These are phyloP conservation scores for Lithophane leautieri DNA, from an alignment of 2,888 invertebrate species.

Conservation along the genomic window DNA sequence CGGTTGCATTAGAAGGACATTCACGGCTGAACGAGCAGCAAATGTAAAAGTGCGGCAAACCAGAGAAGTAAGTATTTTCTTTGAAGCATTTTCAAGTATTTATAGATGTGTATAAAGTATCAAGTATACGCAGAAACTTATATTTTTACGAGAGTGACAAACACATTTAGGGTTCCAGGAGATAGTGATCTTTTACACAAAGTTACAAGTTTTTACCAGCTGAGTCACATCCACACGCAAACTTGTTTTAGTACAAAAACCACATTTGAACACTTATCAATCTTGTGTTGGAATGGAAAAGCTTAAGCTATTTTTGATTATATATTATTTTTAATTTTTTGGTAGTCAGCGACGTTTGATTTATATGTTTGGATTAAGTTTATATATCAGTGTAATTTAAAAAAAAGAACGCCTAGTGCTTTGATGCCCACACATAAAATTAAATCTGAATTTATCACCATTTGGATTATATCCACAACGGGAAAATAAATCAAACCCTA, in stretches of 20 bases:
- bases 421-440: neutral
- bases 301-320: too few relatives aligned
- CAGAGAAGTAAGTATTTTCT: slow-evolving; percentile 42
- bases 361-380: too few relatives aligned
- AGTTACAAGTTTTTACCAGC: slow-evolving; percentile 47
- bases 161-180: slow-evolving; percentile 42
- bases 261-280: slow-evolving; percentile 28
- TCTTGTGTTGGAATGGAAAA: slow-evolving; percentile 25
- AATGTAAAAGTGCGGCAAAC: slow-evolving; percentile 56
- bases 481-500: neutral
- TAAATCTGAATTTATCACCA: slow-evolving; percentile 55
- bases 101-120: slow-evolving; percentile 42
- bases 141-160: slow-evolving; percentile 49
- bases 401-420: neutral
- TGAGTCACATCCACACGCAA: slow-evolving; percentile 43
- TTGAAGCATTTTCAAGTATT: slow-evolving; percentile 45
- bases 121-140: slow-evolving; percentile 39
- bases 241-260: slow-evolving; percentile 37
- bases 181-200: slow-evolving; percentile 50
- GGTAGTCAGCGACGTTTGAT: neutral
- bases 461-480: slow-evolving; percentile 6
- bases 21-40: slow-evolving; percentile 37
- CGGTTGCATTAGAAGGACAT: slow-evolving; percentile 42
- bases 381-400: neutral
- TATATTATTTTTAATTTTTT: neutral